Evolutionary conservation across 2,113 vertebrate species (phyloP), one percentile per base, ranked within the genome.

Genomic region (Serinus canaria): DNA sequence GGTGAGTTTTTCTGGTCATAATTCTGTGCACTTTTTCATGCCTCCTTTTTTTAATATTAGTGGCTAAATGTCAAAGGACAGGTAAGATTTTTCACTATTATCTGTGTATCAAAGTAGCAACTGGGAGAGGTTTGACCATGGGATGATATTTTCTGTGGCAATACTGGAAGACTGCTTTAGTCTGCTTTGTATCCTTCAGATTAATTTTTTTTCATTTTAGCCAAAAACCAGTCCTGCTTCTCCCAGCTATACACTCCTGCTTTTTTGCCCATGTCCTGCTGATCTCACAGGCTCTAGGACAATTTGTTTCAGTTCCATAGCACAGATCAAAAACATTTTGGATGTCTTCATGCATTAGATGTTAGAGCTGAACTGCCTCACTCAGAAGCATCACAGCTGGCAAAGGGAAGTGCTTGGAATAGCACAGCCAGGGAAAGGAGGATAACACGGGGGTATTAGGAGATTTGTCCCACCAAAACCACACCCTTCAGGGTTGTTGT

Each of bases 401-500:
- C 37, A 66, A 59, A 62, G 52, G 55, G 35, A 58, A 89, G 41
- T 3, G 4, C 44, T 0, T 0, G 55, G 49, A 81, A 58, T 1
- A 58, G 59, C 41, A 31, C 0, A 2, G 17, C 15, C 55, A 41
- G 37, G 62, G 31, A 62, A 74, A 67, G 46, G 44, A 76, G 33
- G 25, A 15, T 23, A 80, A 76, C 8, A 14, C 2, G 2, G 2
- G 3, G 5, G 14, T n/a, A 66, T 46, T 33, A 16, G 25, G 60
- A 79, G 39, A 63, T 47, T 63, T 43, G 16, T 43, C 49, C n/a
- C 49, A 39, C 75, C 21, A 59, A 93, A 93, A 47, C 62, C 46
- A 33, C 2, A 2, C 16, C 39, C 30, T 52, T 14, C 7, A 0
- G 1, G 55, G 46, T 39, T 69, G 55, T 7, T 7, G 2, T 2